Evolutionary conservation across 2,113 vertebrate species (phyloP).

Genomic region (Hymenochirus boettgeri): DNA sequence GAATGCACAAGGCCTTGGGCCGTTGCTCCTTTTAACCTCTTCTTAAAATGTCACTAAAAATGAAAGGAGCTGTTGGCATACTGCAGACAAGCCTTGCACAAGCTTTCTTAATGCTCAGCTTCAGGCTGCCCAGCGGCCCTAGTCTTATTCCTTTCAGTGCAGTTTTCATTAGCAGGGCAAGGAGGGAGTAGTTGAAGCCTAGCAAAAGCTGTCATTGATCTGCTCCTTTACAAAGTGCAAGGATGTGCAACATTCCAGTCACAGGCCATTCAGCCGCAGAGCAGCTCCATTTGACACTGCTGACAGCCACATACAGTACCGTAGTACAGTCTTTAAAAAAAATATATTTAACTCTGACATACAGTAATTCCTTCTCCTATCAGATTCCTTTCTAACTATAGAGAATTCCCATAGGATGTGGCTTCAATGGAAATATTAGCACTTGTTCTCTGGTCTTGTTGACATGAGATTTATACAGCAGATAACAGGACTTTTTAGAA

Average conservation of each 20-base stretch:
- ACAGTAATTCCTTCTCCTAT: conserved; percentile 53
- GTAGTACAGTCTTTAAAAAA: conserved; percentile 49
- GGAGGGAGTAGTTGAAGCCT: conserved; percentile 59
- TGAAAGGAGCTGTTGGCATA: conserved; percentile 28
- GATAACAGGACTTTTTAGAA: conserved; percentile 45
- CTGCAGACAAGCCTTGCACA: conserved; percentile 57
- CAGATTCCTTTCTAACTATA: conserved; percentile 52
- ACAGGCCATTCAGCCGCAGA: conserved; percentile 64
- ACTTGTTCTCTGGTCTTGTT: conserved; percentile 65
- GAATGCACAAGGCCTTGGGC: conserved; percentile 25
- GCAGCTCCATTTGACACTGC: conserved; percentile 59
- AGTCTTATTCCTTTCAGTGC: conserved; percentile 59
- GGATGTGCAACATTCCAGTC: conserved; percentile 62
- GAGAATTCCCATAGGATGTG: conserved; percentile 52
- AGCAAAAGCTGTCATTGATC: conserved; percentile 70
- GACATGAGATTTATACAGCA: conserved; percentile 62
- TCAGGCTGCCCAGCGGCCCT: conserved; percentile 64
- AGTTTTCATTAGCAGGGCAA: conserved; percentile 68
- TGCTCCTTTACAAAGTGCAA: conserved; percentile 55
- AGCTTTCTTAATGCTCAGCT: conserved; percentile 62
- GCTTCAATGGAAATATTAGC: conserved; percentile 65
- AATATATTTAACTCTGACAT: conserved; percentile 46
- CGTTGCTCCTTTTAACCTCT: conserved; percentile 32
- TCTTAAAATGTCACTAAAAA: conserved; percentile 39
- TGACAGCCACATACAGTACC: conserved; percentile 65